Evolutionary conservation across 1,140 invertebrate species (phyloP).

Genomic region (Amyelois transitella): DNA sequence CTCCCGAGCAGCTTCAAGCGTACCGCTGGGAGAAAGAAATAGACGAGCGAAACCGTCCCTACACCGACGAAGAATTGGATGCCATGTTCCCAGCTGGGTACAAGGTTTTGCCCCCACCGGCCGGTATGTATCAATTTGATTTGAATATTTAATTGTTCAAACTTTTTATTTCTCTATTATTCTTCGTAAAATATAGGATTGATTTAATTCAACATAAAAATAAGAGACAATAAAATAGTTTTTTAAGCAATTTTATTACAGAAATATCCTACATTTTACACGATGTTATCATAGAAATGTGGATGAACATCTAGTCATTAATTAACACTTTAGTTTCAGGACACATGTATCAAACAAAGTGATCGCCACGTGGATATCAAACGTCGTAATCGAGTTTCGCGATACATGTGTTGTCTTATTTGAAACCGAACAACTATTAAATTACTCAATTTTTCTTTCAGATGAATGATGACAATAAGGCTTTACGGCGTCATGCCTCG

Average conservation of each 20-base stretch:
- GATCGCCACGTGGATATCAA: slow-evolving; percentile 30
- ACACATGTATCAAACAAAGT: slow-evolving; percentile 60
- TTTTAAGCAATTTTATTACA: background rate
- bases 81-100: slow-evolving; percentile 98
- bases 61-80: slow-evolving; percentile 98
- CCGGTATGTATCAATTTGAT: slow-evolving; percentile 75
- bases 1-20: slow-evolving; percentile 98
- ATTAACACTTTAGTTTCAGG: slow-evolving; percentile 67
- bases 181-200: background rate
- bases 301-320: slow-evolving; percentile 53
- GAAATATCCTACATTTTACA: background rate
- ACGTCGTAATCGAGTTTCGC: slow-evolving; percentile 26
- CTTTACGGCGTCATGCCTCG: slow-evolving; percentile 53
- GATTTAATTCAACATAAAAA: background rate
- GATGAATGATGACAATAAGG: slow-evolving; percentile 65
- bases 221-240: too few relatives aligned
- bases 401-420: slow-evolving; percentile 55
- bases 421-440: slow-evolving; percentile 33
- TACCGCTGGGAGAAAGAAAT: slow-evolving; percentile 99
- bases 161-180: slow-evolving; percentile 13
- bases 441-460: slow-evolving; percentile 69
- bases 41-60: slow-evolving; percentile 96
- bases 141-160: slow-evolving; percentile 15
- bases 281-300: slow-evolving; percentile 14
- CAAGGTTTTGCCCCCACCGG: slow-evolving; percentile 96